phyloP scores from a whole-genome alignment of 2,797 vertebrate species.

The Bothrops alternatus region DNA sequence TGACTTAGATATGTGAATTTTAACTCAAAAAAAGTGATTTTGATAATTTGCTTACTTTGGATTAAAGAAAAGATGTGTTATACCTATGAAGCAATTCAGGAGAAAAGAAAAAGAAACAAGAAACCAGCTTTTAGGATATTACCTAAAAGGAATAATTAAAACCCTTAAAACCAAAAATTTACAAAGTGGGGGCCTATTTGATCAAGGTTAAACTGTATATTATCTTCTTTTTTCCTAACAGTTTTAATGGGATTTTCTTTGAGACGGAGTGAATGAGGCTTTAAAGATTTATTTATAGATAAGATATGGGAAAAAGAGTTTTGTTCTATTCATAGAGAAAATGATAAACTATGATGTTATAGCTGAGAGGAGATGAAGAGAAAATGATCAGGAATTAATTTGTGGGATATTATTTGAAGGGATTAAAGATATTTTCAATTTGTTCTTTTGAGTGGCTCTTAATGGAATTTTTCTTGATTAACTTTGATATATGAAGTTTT shows the following conservation, averaged over 20 bases:
- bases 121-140: not conserved
- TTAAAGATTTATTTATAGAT: not conserved
- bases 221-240: not conserved
- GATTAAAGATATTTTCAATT: not conserved
- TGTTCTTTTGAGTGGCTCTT: not conserved
- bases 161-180: not conserved
- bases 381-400: not conserved
- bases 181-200: not conserved
- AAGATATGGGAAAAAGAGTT: not conserved
- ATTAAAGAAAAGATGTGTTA: not conserved
- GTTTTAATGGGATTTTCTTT: not conserved
- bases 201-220: not conserved
- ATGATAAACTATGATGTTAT: not conserved
- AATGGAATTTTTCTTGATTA: not conserved
- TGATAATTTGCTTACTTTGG: not conserved
- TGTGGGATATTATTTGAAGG: not conserved
- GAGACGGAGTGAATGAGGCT: not conserved
- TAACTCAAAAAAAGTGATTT: not conserved
- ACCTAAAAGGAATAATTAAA: not conserved
- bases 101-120: not conserved
- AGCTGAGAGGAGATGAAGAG: not conserved
- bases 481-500: not conserved
- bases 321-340: not conserved
- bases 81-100: not conserved
- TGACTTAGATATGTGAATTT: not conserved